Base-by-base conservation (phyloP, 1,140 invertebrate species). In the Lucilia sericata region DNA sequence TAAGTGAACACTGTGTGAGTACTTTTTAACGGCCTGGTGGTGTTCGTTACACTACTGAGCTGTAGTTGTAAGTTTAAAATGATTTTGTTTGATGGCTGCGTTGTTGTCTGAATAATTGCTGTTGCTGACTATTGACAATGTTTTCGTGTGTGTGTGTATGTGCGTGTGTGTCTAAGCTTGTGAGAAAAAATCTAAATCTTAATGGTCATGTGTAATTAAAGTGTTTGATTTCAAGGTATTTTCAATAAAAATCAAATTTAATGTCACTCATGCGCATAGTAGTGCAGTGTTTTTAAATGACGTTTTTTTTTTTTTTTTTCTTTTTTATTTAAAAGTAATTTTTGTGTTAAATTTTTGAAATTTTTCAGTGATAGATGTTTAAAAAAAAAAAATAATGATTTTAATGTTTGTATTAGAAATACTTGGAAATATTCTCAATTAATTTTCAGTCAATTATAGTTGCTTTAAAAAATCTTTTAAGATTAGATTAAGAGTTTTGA, bases 221-320 rank as follows among this genome's bases (percentile, higher is more conserved):
- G 65, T 70, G 65, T 70, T 70, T 70, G 65, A 70, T 70, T 70
- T 70, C 65, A 70, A 70, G 65, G 65, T 70, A 70, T 70, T 70
- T 70, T 70, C 65, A 70, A 70, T 70, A 70, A 70, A 70, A 70
- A 70, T 70, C 65, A 70, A 70, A 70, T 70, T 70, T 70, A 70
- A 70, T 70, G 65, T 70, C 65, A 70, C 65, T 70, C 65, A 70
- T 70, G 19, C 65, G 65, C 65, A 70, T 70, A 21, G 65, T 70
- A 70, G 65, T 70, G 65, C 65, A 21, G 2, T 70, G 21, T 70
- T 21, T 21, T 70, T 21, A 70, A 70, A 25, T 25, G 3, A 21
- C n/a, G 5, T 25, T 25, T n/a, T 70, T 25, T 21, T 25, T 25
- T n/a, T 70, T 70, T 17, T 70, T 70, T 25, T n/a, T n/a, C n/a